A percentile compares a stretch with the other conserved stretches of the same genome.
Evolutionary conservation across 2,888 invertebrate genomes (phyloP).

Genomic region (Dendrolimus pini): DNA sequence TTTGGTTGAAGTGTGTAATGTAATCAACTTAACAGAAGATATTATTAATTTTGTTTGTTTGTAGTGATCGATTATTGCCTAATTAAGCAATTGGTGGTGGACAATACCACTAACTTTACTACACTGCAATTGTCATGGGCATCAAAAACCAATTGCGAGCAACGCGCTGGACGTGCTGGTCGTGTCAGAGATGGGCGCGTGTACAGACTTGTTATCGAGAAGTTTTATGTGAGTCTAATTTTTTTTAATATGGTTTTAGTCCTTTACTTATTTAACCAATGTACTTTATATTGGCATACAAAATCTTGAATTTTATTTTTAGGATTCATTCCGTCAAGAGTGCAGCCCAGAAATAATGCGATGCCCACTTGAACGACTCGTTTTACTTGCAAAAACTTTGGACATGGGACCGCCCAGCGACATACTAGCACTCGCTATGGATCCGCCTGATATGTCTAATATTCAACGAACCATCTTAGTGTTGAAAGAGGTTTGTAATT

Average conservation of each 20-base stretch:
- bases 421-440: conserved; percentile 88
- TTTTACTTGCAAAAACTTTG: conserved; percentile 88
- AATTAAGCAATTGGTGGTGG: conserved; percentile 87
- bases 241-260: background rate
- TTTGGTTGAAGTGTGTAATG: too few species aligned
- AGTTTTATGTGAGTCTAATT: conserved; percentile 74
- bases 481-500: conserved; percentile 82
- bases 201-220: conserved; percentile 84
- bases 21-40: too few species aligned
- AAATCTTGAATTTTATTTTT: conserved; percentile 1
- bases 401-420: conserved; percentile 88
- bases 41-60: too few species aligned
- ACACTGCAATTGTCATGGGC: conserved; percentile 91
- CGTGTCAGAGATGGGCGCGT: conserved; percentile 90
- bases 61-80: conserved; percentile 96
- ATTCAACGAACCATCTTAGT: conserved; percentile 88
- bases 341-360: conserved; percentile 85
- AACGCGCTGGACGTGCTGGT: conserved; percentile 94
- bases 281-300: too few species aligned
- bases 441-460: conserved; percentile 90
- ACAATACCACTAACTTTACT: conserved; percentile 86
- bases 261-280: background rate
- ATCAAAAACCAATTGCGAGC: conserved; percentile 91
- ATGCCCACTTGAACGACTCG: conserved; percentile 87
- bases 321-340: conserved; percentile 72